These are phyloP conservation scores for Drosophila leontia DNA, from an alignment of 1,140 invertebrate genomes.

Conservation along the genomic window DNA sequence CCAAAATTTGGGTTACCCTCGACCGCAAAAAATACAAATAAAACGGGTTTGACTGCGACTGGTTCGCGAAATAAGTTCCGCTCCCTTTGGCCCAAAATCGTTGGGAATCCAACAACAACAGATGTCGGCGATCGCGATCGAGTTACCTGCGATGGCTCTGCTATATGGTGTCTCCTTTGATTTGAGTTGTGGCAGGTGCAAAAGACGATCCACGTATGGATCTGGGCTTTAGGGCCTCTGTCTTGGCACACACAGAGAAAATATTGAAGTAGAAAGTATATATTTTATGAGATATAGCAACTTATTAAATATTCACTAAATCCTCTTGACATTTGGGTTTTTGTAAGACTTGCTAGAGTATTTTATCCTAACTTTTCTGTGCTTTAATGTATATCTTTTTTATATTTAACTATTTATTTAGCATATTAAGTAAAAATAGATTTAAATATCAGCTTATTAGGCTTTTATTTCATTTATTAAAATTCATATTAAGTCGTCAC, in stretches of 20 bases:
- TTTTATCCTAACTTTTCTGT: too few relatives aligned
- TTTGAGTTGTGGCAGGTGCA: slow-evolving; percentile 74
- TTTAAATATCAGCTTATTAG: too few relatives aligned
- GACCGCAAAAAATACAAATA: slow-evolving; percentile 8
- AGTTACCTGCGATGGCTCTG: slow-evolving; percentile 59
- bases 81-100: slow-evolving; percentile 21
- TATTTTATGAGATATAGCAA: neutral
- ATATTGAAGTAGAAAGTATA: neutral
- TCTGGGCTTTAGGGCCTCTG: slow-evolving; percentile 34
- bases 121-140: slow-evolving; percentile 69
- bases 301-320: neutral
- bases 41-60: slow-evolving; percentile 32
- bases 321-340: too few relatives aligned
- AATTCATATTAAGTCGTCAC: neutral
- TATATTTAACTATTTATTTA: too few relatives aligned
- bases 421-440: too few relatives aligned
- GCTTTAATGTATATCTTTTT: too few relatives aligned
- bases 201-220: slow-evolving; percentile 47
- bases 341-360: too few relatives aligned
- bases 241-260: slow-evolving; percentile 8
- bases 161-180: slow-evolving; percentile 60
- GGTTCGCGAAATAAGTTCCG: slow-evolving; percentile 40
- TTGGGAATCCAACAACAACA: slow-evolving; percentile 56
- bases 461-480: neutral
- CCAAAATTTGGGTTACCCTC: slow-evolving; percentile 77